Conservation (phyloP, 2,797 vertebrate species). For the Sebastes variabilis region DNA sequence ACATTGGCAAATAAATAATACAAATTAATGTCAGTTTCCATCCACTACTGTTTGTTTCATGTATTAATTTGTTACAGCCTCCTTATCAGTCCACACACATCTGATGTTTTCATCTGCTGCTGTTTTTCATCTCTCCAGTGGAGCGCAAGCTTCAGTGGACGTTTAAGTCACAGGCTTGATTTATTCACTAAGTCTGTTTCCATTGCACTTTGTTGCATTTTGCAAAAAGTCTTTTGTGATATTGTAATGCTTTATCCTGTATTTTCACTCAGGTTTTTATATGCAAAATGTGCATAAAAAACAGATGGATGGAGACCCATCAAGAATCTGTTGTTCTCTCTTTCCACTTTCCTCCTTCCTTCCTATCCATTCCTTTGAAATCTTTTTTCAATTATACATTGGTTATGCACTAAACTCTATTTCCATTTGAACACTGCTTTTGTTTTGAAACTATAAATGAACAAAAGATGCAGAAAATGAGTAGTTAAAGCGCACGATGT, state of each 20-base stretch:
- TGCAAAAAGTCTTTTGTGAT: not conserved
- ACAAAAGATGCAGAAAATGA: not conserved
- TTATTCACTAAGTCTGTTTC: not conserved
- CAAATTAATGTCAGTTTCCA: not conserved
- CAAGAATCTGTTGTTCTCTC: not conserved
- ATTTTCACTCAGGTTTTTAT: not conserved
- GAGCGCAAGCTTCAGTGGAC: not conserved
- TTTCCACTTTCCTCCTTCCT: not conserved
- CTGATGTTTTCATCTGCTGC: not conserved
- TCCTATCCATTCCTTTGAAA: not conserved
- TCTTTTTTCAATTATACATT: not conserved
- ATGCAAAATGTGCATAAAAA: not conserved
- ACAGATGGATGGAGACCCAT: not conserved
- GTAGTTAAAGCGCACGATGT: not conserved
- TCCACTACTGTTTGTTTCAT: not conserved
- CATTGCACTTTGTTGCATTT: not conserved
- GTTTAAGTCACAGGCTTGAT: not conserved
- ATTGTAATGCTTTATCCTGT: not conserved
- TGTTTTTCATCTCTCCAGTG: not conserved
- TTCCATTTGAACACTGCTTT: not conserved
- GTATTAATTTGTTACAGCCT: not conserved
- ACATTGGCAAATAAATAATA: not conserved
- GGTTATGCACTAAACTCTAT: not conserved
- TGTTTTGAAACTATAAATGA: not conserved
- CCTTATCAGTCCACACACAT: not conserved